phyloP scores from a whole-genome alignment of 2,888 invertebrate genomes.

The Sarcophaga variegata region DNA sequence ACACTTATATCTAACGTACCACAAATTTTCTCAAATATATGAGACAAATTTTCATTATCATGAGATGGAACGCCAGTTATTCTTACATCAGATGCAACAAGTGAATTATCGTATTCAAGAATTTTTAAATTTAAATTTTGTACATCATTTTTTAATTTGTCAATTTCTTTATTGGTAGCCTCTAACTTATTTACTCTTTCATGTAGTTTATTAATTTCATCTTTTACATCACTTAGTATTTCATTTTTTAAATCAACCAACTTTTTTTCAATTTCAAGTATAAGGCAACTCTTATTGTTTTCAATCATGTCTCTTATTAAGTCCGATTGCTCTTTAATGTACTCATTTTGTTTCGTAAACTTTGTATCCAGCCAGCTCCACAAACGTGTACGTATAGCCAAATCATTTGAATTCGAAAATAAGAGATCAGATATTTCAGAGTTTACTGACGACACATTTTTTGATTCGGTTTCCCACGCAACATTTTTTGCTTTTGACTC shows the following conservation, averaged over 20 bases:
- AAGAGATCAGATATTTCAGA: too few species aligned
- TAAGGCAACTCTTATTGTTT: not conserved
- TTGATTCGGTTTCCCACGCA: too few species aligned
- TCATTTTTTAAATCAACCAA: too few species aligned
- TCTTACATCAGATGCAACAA: not conserved
- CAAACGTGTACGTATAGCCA: constrained; percentile 59
- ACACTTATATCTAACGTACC: too few species aligned
- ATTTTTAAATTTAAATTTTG: not conserved
- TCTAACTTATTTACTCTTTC: not conserved
- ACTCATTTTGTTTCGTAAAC: constrained; percentile 72
- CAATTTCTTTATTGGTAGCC: not conserved
- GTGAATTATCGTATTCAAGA: not conserved
- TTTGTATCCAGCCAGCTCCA: constrained; percentile 46
- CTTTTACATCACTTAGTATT: too few species aligned
- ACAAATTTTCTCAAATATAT: too few species aligned
- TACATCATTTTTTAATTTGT: not conserved
- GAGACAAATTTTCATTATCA: too few species aligned
- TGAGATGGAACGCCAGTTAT: too few species aligned
- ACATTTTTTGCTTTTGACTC: too few species aligned
- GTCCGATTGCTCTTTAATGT: constrained; percentile 40
- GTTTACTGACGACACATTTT: too few species aligned
- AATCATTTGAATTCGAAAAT: too few species aligned
- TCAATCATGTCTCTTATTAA: not conserved
- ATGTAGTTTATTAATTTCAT: not conserved
- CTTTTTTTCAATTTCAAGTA: too few species aligned